These are phyloP conservation scores for Struthidea cinerea DNA, from an alignment of 2,113 vertebrate species.

Conservation along the genomic window DNA sequence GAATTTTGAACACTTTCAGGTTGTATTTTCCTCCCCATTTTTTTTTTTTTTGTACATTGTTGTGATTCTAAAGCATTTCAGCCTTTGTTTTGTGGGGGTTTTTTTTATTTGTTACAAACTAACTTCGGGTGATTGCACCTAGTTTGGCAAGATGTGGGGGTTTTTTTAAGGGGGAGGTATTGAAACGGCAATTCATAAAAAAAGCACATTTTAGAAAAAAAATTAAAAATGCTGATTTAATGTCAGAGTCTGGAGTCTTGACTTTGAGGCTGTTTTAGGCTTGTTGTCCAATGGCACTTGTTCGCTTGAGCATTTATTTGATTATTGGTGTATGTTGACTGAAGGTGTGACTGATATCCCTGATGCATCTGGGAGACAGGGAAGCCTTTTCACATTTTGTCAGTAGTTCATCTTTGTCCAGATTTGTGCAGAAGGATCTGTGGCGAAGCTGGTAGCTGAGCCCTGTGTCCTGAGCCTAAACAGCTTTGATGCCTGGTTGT, in stretches of 20 bases:
- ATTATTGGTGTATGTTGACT: neutral
- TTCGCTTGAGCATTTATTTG: neutral
- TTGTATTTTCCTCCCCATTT: constrained; percentile 66
- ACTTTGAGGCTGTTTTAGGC: constrained; percentile 4
- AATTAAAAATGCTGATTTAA: constrained; percentile 62
- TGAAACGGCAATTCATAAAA: constrained; percentile 39
- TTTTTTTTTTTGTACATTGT: constrained; percentile 72
- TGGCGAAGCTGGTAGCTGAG: neutral
- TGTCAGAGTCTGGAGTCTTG: constrained; percentile 36
- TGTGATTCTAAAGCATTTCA: constrained; percentile 77
- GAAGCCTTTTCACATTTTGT: neutral
- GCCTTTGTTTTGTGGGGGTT: constrained; percentile 36
- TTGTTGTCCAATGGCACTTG: neutral
- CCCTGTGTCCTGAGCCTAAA: neutral
- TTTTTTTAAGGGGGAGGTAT: constrained; percentile 39
- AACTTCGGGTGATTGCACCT: constrained; percentile 53
- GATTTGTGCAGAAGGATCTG: neutral
- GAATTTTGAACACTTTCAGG: constrained; percentile 74
- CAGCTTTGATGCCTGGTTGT: neutral
- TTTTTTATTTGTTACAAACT: constrained; percentile 70
- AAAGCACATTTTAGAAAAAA: constrained; percentile 68
- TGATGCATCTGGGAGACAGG: neutral
- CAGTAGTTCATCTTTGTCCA: neutral
- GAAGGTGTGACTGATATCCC: neutral
- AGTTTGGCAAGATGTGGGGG: constrained; percentile 1